Evolutionary conservation across 2,113 vertebrate genomes (phyloP).

Genomic region (Centropus unirufus): DNA sequence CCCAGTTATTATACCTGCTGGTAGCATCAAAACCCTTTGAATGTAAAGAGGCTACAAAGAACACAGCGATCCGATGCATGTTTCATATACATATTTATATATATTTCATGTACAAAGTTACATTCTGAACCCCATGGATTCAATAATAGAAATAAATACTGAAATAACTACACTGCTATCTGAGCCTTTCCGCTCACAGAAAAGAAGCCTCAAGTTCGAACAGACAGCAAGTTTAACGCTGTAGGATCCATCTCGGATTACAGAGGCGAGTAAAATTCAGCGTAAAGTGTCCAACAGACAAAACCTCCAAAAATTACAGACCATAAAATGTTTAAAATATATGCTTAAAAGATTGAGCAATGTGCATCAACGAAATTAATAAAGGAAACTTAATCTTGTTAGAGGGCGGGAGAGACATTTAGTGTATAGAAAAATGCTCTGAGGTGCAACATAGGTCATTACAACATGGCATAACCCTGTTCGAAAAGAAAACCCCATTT

Average conservation of each 20-base stretch:
- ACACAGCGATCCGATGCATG: conserved; percentile 69
- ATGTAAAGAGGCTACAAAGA: conserved; percentile 57
- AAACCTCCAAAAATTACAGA: conserved; percentile 78
- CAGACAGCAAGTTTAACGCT: conserved; percentile 79
- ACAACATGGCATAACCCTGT: conserved; percentile 77
- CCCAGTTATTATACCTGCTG: neutral
- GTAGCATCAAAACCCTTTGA: neutral
- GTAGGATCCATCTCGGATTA: conserved; percentile 78
- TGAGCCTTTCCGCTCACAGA: conserved; percentile 79
- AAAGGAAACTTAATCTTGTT: conserved; percentile 76
- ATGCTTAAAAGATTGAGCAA: conserved; percentile 78
- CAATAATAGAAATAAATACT: conserved; percentile 99
- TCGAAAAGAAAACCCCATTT: conserved; percentile 80
- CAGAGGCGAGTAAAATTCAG: conserved; percentile 82
- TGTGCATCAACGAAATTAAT: conserved; percentile 76
- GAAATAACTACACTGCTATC: conserved; percentile 89
- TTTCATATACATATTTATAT: conserved; percentile 94
- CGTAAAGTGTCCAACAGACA: conserved; percentile 80
- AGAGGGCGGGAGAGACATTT: conserved; percentile 74
- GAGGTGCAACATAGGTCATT: conserved; percentile 69
- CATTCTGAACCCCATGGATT: conserved; percentile 96
- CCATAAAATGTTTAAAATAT: conserved; percentile 85
- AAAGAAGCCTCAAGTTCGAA: conserved; percentile 79
- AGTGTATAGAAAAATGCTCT: conserved; percentile 78
- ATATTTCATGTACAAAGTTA: conserved; percentile 97